Percentiles rank a stretch among this genome's conserved stretches.
Conservation (phyloP, 2,888 invertebrate genomes). For the Platypus cylindrus region DNA sequence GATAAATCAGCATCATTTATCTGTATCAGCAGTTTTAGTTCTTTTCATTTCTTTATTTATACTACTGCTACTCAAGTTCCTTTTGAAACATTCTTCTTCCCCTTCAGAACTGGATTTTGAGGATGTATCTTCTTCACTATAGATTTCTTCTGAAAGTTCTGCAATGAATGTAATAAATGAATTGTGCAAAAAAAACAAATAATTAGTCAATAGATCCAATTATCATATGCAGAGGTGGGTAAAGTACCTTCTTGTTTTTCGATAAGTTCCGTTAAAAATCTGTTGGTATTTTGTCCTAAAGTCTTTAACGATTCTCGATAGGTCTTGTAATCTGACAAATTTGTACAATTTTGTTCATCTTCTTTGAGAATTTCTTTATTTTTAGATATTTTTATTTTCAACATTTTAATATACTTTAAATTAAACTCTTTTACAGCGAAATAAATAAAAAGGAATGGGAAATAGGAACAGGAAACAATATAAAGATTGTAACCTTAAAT, state of each 20-base stretch:
- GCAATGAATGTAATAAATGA: no score
- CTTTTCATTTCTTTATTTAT: no score
- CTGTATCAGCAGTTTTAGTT: no score
- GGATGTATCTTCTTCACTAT: constrained; percentile 9
- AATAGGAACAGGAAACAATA: no score
- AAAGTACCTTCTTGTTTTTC: constrained; percentile 12
- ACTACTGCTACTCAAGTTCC: constrained; percentile 8
- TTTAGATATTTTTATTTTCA: constrained; percentile 16
- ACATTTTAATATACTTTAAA: constrained; percentile 10
- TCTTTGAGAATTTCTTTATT: constrained; percentile 14
- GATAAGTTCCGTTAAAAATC: constrained; percentile 19
- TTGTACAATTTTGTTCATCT: constrained; percentile 8
- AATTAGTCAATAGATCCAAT: no score
- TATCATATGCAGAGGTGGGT: no score
- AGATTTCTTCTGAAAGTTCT: constrained; percentile 4
- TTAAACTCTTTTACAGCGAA: no score
- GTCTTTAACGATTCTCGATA: constrained; percentile 16
- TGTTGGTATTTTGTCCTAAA: constrained; percentile 19
- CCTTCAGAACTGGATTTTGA: constrained; percentile 8
- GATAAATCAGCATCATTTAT: no score
- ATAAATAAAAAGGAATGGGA: no score
- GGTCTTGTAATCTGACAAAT: constrained; percentile 15
- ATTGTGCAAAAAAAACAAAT: no score
- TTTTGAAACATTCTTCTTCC: constrained; percentile 13
- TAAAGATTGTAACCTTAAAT: no score